A percentile compares a stretch with the other conserved stretches of the same genome.
Evolutionary conservation across 2,113 vertebrate species (phyloP).

Genomic region (Orthonyx spaldingii): DNA sequence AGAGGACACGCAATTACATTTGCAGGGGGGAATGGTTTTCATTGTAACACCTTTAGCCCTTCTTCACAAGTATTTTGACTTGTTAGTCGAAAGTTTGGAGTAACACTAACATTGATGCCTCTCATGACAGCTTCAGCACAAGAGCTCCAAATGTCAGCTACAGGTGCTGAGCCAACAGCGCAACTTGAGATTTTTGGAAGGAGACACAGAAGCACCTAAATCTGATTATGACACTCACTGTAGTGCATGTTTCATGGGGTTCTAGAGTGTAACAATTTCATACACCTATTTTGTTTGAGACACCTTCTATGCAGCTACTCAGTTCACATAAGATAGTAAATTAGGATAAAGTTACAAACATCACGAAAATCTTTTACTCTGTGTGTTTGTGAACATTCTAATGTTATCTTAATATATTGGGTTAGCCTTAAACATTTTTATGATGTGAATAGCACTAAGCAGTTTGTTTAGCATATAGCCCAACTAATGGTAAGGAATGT

Average conservation of each 20-base stretch:
- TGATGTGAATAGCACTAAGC: neutral
- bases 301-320: neutral
- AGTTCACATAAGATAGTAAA: neutral
- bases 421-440: neutral
- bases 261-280: neutral
- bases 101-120: neutral
- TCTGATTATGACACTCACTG: neutral
- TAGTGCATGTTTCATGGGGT: neutral
- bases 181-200: neutral
- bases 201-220: neutral
- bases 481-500: neutral
- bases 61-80: neutral
- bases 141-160: neutral
- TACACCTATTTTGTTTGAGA: neutral
- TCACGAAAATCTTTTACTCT: neutral
- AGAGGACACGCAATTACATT: neutral
- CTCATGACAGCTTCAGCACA: neutral
- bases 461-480: neutral
- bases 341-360: neutral
- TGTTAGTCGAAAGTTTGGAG: neutral
- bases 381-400: neutral
- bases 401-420: neutral
- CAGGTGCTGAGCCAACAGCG: neutral
- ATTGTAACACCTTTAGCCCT: neutral
- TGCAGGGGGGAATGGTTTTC: neutral